Percentiles rank a stretch among this genome's conserved stretches.
Conservation (phyloP, 92 coral and sea anemone genomes). For the Epizoanthus scotinus region DNA sequence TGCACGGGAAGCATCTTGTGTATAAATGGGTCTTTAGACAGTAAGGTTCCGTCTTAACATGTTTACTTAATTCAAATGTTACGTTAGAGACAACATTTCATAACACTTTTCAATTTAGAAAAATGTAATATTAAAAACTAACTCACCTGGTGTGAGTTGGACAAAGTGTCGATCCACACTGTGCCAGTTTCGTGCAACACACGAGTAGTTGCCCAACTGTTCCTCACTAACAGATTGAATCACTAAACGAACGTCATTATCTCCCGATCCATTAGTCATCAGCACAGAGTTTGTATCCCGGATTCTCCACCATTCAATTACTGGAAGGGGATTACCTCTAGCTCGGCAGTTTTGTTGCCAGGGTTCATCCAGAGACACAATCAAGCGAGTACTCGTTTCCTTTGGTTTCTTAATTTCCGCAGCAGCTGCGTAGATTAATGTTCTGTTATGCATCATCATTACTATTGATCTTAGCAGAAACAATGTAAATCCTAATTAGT, state of each 20-base stretch:
- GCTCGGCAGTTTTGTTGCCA: constrained; percentile 62
- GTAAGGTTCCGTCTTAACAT: no score
- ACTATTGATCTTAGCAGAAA: no score
- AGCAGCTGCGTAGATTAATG: background rate
- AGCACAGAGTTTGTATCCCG: constrained; percentile 9
- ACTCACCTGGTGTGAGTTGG: constrained; percentile 25
- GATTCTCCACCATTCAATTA: constrained; percentile 60
- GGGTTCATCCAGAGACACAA: constrained; percentile 27
- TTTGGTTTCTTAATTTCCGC: constrained; percentile 10
- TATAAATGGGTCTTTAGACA: no score
- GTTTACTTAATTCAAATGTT: no score
- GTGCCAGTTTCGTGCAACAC: constrained; percentile 69
- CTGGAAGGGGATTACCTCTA: constrained; percentile 73
- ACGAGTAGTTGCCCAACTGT: constrained; percentile 62
- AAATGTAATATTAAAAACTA: no score
- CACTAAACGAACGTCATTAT: constrained; percentile 23
- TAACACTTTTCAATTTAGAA: no score
- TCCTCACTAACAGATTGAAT: constrained; percentile 44
- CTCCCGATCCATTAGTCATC: constrained; percentile 18
- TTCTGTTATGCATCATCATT: no score
- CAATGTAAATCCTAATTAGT: no score
- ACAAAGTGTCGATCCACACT: background rate
- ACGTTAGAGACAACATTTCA: no score
- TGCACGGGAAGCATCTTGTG: no score
- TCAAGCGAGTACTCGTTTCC: background rate